Base-by-base conservation (phyloP, 2,888 invertebrate species). In the Sipha maydis region DNA sequence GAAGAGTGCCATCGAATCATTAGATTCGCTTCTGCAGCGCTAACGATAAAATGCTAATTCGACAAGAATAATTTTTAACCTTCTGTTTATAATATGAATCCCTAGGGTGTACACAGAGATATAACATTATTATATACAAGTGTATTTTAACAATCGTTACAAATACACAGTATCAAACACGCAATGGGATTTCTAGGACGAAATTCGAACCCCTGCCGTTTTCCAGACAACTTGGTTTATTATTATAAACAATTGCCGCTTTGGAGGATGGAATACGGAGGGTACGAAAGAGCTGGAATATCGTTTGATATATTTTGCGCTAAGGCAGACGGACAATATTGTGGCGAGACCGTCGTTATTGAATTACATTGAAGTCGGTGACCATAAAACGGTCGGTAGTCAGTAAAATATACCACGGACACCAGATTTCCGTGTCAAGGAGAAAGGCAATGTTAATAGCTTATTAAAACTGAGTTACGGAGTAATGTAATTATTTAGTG, bases 291-390 rank as follows among this genome's bases (percentile, higher is more conserved):
- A 41, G 25, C 5, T 34, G 14, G 48, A 48, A 31, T 54, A 54
- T 77, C 77, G 77, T 78, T 54, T 78, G 77, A 78, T 54, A 78
- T 19, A 31, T 78, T 78, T 76, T 31, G 56, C 14, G 28, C 71
- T 25, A 31, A 17, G 17, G 31, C 31, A 78, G 31, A 56, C 56
- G 78, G 78, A 56, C 56, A 34, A 83, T 73, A 73, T 83, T 11
- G 76, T 14, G 76, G 28, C 76, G 61, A 76, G 41, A 84, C 19
- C 38, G 61, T 28, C 78, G 54, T 85, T 21, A 78, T 85, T 78
- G 54, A 54, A 78, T 85, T 85, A 85, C n/a, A 19, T 56, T n/a
- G 28, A 41, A 28, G 41, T n/a, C 21, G 28, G 61, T 14, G 61
- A 76, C 75, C 83, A 21, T 54, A 34, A 34, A 54, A n/a, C 83